These are phyloP conservation scores for Chrysomallon squamiferum DNA, from an alignment of 1,140 invertebrate genomes.

Conservation along the genomic window DNA sequence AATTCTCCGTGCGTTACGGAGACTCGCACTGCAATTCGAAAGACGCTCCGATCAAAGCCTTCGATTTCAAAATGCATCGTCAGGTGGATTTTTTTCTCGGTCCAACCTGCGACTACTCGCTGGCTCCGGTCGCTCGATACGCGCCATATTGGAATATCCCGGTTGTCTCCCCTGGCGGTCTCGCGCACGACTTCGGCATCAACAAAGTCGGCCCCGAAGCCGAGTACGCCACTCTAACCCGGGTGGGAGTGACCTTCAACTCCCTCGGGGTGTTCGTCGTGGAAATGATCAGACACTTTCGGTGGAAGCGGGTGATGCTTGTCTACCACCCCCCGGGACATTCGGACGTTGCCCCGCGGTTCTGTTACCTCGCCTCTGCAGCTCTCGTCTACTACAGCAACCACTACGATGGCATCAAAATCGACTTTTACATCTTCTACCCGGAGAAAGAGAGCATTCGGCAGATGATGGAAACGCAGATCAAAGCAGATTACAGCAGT, in stretches of 20 bases:
- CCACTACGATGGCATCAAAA: conserved; percentile 65
- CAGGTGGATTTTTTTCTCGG: conserved; percentile 82
- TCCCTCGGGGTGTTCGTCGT: conserved; percentile 75
- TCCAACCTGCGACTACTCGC: conserved; percentile 88
- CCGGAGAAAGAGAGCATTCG: conserved; percentile 34
- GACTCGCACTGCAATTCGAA: conserved; percentile 58
- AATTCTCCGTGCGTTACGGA: conserved; percentile 3
- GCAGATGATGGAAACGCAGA: conserved; percentile 61
- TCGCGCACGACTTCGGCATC: conserved; percentile 77
- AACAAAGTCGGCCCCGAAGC: conserved; percentile 23
- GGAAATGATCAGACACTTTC: conserved; percentile 69
- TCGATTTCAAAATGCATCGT: conserved; percentile 44
- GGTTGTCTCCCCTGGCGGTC: conserved; percentile 82
- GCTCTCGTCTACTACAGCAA: conserved; percentile 41
- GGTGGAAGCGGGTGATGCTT: conserved; percentile 74
- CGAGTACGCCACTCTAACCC: conserved; percentile 44
- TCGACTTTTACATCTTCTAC: conserved; percentile 65
- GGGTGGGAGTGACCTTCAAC: conserved; percentile 69
- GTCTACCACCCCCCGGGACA: conserved; percentile 76
- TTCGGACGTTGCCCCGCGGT: conserved; percentile 62
- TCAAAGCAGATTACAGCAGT: conserved; percentile 56
- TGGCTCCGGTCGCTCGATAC: conserved; percentile 88
- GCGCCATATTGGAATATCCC: conserved; percentile 86
- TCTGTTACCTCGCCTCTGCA: conserved; percentile 55
- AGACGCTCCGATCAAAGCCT: conserved; percentile 54